These are phyloP conservation scores for Leucoraja erinaceus DNA, from an alignment of 2,113 vertebrate genomes.

Conservation along the genomic window DNA sequence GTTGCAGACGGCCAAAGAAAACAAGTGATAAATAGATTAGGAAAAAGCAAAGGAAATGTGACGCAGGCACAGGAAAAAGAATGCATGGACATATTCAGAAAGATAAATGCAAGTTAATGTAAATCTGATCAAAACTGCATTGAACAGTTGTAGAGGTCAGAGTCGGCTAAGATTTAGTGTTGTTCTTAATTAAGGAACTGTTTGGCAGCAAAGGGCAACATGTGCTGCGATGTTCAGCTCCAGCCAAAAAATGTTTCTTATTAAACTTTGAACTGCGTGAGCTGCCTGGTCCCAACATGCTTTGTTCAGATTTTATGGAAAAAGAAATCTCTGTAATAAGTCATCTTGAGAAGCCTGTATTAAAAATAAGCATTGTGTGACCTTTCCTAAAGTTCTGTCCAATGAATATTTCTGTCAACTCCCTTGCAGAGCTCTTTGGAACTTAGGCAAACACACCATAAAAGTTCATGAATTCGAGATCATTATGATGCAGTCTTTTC, in stretches of 20 bases:
- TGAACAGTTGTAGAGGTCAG: constrained; percentile 47
- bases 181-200: constrained; percentile 78
- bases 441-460: background rate
- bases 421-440: background rate
- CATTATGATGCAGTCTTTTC: background rate
- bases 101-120: constrained; percentile 37
- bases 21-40: constrained; percentile 66
- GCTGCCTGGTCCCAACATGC: constrained; percentile 73
- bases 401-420: background rate
- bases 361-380: constrained; percentile 19
- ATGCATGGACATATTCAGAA: constrained; percentile 39
- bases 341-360: constrained; percentile 59
- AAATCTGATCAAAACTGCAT: constrained; percentile 44
- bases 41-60: constrained; percentile 46
- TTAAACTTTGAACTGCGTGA: constrained; percentile 74
- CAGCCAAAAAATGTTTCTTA: constrained; percentile 93
- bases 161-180: constrained; percentile 79
- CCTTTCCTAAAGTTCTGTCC: background rate
- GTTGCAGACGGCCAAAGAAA: constrained; percentile 65
- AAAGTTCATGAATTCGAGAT: background rate
- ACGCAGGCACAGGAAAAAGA: constrained; percentile 46
- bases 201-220: constrained; percentile 81
- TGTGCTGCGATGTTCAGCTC: constrained; percentile 76
- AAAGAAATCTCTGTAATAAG: constrained; percentile 68
- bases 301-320: constrained; percentile 65